These are phyloP conservation scores for Elymnias hypermnestra DNA, from an alignment of 1,140 invertebrate species.

Conservation along the genomic window DNA sequence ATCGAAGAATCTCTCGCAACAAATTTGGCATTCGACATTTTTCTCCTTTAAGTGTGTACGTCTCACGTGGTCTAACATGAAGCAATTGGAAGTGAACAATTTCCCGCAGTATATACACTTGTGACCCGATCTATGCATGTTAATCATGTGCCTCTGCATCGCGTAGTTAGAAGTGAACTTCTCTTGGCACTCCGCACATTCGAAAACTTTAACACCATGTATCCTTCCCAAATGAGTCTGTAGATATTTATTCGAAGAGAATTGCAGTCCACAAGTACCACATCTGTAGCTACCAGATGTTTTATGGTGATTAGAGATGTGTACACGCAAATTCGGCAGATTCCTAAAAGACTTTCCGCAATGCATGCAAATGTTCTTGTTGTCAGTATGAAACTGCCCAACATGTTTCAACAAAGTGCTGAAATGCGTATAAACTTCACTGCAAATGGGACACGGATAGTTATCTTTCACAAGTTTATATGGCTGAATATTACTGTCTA, in stretches of 20 bases:
- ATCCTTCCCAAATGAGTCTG: constrained; percentile 43
- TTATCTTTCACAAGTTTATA: constrained; percentile 53
- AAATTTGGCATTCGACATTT: constrained; percentile 51
- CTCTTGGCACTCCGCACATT: constrained; percentile 52
- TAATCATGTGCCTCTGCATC: constrained; percentile 55
- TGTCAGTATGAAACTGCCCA: constrained; percentile 48
- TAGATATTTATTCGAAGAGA: constrained; percentile 48
- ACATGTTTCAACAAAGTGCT: constrained; percentile 47
- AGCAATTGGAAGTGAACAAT: constrained; percentile 60
- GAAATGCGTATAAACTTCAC: constrained; percentile 43
- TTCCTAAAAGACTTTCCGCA: constrained; percentile 53
- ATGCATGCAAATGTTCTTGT: constrained; percentile 55
- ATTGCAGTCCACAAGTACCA: constrained; percentile 42
- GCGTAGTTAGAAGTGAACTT: constrained; percentile 52
- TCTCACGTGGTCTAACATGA: constrained; percentile 53
- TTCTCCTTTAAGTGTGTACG: constrained; percentile 62
- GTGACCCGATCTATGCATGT: constrained; percentile 49
- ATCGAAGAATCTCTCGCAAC: constrained; percentile 57
- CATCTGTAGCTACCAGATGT: constrained; percentile 42
- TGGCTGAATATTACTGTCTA: constrained; percentile 45
- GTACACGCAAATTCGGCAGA: constrained; percentile 46
- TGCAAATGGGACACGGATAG: constrained; percentile 51
- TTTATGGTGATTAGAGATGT: constrained; percentile 45
- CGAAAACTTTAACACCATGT: constrained; percentile 49
- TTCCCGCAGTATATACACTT: constrained; percentile 52